Evolutionary conservation across 2,797 vertebrate species (phyloP), one percentile per base, ranked within the genome.

Genomic region (Vireo griseus): DNA sequence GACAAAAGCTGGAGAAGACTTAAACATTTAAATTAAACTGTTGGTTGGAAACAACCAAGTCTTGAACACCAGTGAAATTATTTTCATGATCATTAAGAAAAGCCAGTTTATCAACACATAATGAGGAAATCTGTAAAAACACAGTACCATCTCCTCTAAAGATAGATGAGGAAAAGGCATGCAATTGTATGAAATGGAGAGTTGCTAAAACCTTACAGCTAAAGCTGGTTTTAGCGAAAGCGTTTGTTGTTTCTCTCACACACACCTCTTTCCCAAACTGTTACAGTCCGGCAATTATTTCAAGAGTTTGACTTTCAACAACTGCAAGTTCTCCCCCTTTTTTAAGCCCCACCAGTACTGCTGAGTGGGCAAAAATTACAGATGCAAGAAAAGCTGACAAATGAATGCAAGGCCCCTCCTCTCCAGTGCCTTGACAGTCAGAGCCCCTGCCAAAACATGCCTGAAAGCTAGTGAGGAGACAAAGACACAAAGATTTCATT

Each of bases 401-500:
- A 98, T 95, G 96, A 97, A 94, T 80, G 90, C 81, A 92, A 97
- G 94, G 97, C 95, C 96, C 96, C 92, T 75, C 94, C 96, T 96
- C 94, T 95, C 95, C 86, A 89, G 94, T 96, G 95, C 97, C 97
- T 97, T 59, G 74, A 98, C 96, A 97, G 97, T 94, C 93, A 54
- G 94, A 94, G 97, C 97, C 98, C 98, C 97, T 98, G 98, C 98
- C 96, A 97, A 98, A 98, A 98, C 98, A 98, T 97, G 98, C 97
- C 98, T 98, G 97, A 98, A 97, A 98, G 95, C 98, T 91, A 95
- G 97, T 82, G 59, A 95, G 94, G 96, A 98, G 98, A 99, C 99
- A 99, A 99, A 99, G 99, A 97, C 98, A 98, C 98, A 98, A 98
- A 99, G 99, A 99, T 98, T 96, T 97, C 95, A 97, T 98, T 97